Percentiles rank a stretch among this genome's conserved stretches.
phyloP scores from a whole-genome alignment of 2,113 vertebrate genomes.

The Muntiacus muntjak region DNA sequence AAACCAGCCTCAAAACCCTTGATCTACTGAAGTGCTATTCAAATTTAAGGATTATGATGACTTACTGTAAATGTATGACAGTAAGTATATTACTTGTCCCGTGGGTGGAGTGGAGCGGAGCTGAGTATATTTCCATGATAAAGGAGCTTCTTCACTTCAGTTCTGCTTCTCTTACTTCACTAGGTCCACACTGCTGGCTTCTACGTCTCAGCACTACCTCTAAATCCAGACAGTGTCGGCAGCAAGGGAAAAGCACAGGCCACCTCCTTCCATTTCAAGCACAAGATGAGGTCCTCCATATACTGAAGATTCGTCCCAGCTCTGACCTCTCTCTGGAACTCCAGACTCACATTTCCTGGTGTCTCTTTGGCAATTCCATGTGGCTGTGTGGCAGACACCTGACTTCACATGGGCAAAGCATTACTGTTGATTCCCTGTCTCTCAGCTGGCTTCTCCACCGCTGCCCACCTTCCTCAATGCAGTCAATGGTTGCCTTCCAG shows the following conservation, averaged over 20 bases:
- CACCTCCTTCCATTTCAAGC: background rate
- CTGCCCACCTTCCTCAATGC: background rate
- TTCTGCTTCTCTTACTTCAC: background rate
- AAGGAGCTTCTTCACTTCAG: background rate
- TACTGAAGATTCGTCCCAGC: background rate
- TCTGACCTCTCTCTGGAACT: background rate
- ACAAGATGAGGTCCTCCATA: background rate
- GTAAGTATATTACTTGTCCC: background rate
- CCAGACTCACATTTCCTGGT: background rate
- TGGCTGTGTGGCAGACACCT: background rate
- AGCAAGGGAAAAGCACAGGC: background rate
- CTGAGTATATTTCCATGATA: background rate
- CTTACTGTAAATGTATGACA: background rate
- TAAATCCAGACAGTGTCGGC: background rate
- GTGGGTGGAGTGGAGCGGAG: background rate
- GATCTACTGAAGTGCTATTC: background rate
- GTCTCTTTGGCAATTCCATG: background rate
- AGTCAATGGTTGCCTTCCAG: background rate
- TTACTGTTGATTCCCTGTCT: background rate
- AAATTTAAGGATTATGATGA: background rate
- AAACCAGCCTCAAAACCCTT: background rate
- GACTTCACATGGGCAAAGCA: background rate
- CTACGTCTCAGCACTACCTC: background rate
- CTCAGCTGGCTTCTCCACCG: background rate
- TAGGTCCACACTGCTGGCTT: background rate